Evolutionary conservation across 2,888 invertebrate genomes (phyloP), one percentile per base, ranked within the genome.

Genomic region (Spicauda simplicius): DNA sequence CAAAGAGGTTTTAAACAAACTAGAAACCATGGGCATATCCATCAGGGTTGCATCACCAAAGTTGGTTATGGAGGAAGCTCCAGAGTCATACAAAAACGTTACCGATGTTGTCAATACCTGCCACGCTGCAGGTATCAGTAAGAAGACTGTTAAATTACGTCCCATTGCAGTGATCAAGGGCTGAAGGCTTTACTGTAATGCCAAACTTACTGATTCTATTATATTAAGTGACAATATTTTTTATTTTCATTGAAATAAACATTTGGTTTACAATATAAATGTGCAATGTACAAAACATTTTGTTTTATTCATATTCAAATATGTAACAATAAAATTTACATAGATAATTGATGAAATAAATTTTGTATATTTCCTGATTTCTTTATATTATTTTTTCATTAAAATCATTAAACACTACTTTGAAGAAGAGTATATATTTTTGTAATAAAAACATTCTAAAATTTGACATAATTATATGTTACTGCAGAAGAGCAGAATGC

Each of bases 91-190:
- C 88, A 99, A 99, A 91, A 98, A 99, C 93, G 99, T 99, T 0
- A 99, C 99, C 0, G 99, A 99, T 93, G 99, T 99, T 10, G 99
- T 99, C 0, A 96, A 99, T 85, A 99, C 99, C 3, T 99, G 99
- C 80, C 99, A 99, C 85, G 96, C 96, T 20, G 99, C 98, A 48
- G 99, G 99, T 16, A 99, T 99, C 69, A 99, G 99, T 81, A 97
- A 98, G 84, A 99, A 99, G 86, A 96, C 98, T 79, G 97, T 99
- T 52, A 99, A 99, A 90, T 93, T 99, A 78, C 94, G 98, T 76
- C 99, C 99, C 0, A 98, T 99, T 82, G 99, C 99, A 68, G 99
- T 99, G 30, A 99, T 99, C 76, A 99, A 99, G 91, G 99, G 99
- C 67, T 99, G 88, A 57, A 55, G 50, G 10, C 50, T 50, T 50